These are phyloP conservation scores for Embidobia sp. DNA, from an alignment of 2,888 invertebrate genomes.

Conservation along the genomic window DNA sequence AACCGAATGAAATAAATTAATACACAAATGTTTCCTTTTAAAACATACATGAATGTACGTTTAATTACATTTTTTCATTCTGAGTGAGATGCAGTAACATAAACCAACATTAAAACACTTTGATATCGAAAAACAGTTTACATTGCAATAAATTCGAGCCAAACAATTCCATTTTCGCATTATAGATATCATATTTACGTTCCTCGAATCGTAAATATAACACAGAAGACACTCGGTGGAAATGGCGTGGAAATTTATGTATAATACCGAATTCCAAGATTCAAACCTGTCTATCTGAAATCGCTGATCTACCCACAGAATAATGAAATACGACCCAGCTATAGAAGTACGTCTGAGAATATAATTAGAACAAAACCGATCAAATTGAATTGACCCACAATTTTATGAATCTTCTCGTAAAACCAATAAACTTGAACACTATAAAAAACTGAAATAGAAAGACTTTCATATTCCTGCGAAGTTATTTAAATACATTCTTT, in stretches of 20 bases:
- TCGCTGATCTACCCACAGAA: slow-evolving; percentile 2
- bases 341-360: not conserved
- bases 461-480: slow-evolving; percentile 12
- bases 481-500: slow-evolving; percentile 45
- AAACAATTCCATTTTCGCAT: slow-evolving; percentile 38
- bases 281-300: slow-evolving; percentile 12
- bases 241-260: slow-evolving; percentile 38
- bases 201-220: slow-evolving; percentile 31
- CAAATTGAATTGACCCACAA: not conserved
- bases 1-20: no score
- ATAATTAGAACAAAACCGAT: slow-evolving; percentile 11
- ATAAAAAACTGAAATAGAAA: not conserved
- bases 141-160: slow-evolving; percentile 21
- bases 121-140: slow-evolving; percentile 37
- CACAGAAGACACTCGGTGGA: slow-evolving; percentile 11
- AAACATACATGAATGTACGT: no score
- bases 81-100: not conserved
- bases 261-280: slow-evolving; percentile 13
- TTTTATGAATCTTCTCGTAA: slow-evolving; percentile 16
- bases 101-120: slow-evolving; percentile 12
- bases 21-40: no score
- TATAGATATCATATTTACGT: slow-evolving; percentile 44
- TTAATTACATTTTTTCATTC: not conserved
- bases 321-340: slow-evolving; percentile 13
- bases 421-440: slow-evolving; percentile 18